Percentiles rank a stretch among this genome's conserved stretches.
These are phyloP conservation scores for Drosophila dives DNA, from an alignment of 2,888 invertebrate genomes.

Conservation along the genomic window DNA sequence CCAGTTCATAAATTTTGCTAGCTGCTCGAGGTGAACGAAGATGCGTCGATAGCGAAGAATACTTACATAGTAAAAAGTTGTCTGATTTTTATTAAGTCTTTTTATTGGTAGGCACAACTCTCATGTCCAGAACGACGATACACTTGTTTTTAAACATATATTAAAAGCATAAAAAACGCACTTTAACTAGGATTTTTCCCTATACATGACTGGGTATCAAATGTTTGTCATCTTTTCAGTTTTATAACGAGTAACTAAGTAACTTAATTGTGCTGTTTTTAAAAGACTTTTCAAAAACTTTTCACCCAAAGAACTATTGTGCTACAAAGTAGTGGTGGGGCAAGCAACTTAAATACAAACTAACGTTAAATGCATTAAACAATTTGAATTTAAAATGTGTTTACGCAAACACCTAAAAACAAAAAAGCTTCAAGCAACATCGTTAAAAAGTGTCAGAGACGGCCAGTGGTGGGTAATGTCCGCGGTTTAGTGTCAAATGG, in stretches of 20 bases:
- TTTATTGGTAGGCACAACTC: not conserved
- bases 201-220: not conserved
- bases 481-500: conserved; percentile 62
- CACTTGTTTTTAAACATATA: not conserved
- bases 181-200: not conserved
- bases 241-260: not conserved
- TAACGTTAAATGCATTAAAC: not conserved
- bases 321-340: not conserved
- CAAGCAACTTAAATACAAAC: not conserved
- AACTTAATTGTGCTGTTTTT: not conserved
- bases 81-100: not conserved
- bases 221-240: not conserved
- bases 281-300: conserved; percentile 4
- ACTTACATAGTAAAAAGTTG: not conserved
- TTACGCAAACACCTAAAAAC: conserved; percentile 20
- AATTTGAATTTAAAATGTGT: conserved; percentile 16
- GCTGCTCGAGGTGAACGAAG: not conserved
- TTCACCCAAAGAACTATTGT: conserved; percentile 1
- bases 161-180: not conserved
- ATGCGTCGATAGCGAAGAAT: not conserved
- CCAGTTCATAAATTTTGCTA: conserved; percentile 20
- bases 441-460: conserved; percentile 40
- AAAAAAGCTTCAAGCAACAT: conserved; percentile 37
- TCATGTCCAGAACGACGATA: not conserved
- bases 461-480: conserved; percentile 53